These are phyloP conservation scores for Drosophila ezoana DNA, from an alignment of 2,888 invertebrate genomes.

Conservation along the genomic window DNA sequence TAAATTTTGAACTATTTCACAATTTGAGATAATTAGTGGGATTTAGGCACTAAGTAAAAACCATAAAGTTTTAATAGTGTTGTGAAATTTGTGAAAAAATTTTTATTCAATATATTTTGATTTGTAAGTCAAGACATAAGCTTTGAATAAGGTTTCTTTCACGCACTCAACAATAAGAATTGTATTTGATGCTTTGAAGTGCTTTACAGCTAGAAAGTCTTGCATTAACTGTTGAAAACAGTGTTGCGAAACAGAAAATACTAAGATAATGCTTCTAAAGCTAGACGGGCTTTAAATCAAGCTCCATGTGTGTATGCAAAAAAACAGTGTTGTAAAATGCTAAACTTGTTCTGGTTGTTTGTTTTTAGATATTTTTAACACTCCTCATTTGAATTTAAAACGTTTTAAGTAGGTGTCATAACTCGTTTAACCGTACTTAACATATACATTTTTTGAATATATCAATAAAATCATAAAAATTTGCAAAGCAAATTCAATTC, in stretches of 20 bases:
- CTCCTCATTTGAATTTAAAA: background rate
- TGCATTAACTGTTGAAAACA: background rate
- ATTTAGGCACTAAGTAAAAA: too few species aligned
- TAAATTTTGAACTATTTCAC: too few species aligned
- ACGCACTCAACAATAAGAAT: too few species aligned
- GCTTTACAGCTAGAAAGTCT: background rate
- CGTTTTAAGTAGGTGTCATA: slow-evolving; percentile 38
- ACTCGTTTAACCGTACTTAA: slow-evolving; percentile 13
- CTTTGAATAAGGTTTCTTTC: too few species aligned
- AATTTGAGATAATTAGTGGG: too few species aligned
- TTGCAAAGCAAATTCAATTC: slow-evolving; percentile 44
- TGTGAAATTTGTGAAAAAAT: slow-evolving; percentile 1
- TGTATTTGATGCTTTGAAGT: too few species aligned
- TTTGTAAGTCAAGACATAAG: too few species aligned
- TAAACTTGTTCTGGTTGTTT: background rate
- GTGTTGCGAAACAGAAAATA: background rate
- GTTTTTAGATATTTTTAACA: too few species aligned
- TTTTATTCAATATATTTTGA: too few species aligned
- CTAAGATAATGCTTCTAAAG: too few species aligned
- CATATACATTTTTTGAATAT: slow-evolving; percentile 29
- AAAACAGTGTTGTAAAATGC: background rate
- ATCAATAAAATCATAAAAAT: slow-evolving; percentile 33
- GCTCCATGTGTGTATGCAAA: background rate
- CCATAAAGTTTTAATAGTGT: background rate
- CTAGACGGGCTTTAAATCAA: too few species aligned